Evolutionary conservation across 2,797 vertebrate species (phyloP), one percentile per base, ranked within the genome.

Genomic region (Sciurus carolinensis): DNA sequence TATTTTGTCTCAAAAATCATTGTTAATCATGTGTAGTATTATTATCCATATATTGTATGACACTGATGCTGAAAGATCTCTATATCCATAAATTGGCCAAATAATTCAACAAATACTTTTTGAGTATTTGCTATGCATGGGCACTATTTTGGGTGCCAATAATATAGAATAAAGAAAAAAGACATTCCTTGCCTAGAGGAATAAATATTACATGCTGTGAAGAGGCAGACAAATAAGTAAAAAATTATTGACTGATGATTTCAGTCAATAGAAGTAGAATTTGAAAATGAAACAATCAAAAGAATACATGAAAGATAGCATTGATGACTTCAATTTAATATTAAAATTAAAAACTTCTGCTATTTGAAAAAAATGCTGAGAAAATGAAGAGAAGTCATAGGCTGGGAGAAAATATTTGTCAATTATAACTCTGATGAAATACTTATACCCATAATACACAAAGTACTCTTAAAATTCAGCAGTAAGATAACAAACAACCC

Each of bases 391-490:
- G 3, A 94, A 95, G 7, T 0, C 20, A 75, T 62, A 86, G 6
- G 28, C 1, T 26, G 8, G 20, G 13, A 72, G 1, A 73, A 93
- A 64, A 77, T 73, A 89, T 44, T 80, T 88, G 4, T 71, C 30
- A 22, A 14, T 59, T 81, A 67, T 2, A 20, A 69, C n/a, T 44
- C 54, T 59, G 26, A 44, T 59, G n/a, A 87, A 95, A 11, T 42
- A 64, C 5, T 39, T 88, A 1, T 64, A 71, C 59, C 9, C 5
- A 18, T 33, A 66, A 52, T 52, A 24, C 33, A 54, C 28, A 82
- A 88, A 94, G 0, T 72, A 42, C 17, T 89, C 44, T 80, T 66
- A 80, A 82, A 54, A 59, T 82, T 95, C 9, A 96, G 44, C 30
- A 75, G 10, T 62, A 83, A 71, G 15, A 30, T 59, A 36, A 80